Evolutionary conservation across 1,140 invertebrate species (phyloP).

Genomic region (Anthonomus grandis): DNA sequence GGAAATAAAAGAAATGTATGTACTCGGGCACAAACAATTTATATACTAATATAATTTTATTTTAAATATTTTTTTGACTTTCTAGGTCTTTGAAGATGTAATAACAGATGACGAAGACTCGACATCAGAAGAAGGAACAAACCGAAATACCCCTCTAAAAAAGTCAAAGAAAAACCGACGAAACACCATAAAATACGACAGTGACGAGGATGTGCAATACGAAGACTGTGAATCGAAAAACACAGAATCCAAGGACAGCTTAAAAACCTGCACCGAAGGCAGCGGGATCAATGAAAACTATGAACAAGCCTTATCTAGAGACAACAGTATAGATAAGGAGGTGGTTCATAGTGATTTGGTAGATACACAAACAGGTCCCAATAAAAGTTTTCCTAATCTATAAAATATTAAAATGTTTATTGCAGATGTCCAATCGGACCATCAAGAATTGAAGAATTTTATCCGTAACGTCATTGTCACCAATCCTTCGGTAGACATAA

Average conservation of each 20-base stretch:
- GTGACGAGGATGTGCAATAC: conserved; percentile 42
- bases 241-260: background rate
- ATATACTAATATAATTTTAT: background rate
- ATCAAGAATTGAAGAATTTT: conserved; percentile 38
- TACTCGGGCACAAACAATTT: too few relatives aligned
- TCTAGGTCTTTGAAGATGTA: conserved; percentile 57
- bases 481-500: conserved; percentile 62
- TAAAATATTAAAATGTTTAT: too few relatives aligned
- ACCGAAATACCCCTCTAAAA: conserved; percentile 42
- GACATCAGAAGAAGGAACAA: conserved; percentile 53
- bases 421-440: conserved; percentile 7
- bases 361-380: conserved; percentile 37
- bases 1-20: too few relatives aligned
- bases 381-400: too few relatives aligned
- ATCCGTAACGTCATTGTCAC: conserved; percentile 62
- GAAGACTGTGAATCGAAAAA: background rate
- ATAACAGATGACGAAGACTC: conserved; percentile 53
- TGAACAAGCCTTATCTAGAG: conserved; percentile 9
- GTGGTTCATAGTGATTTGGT: background rate
- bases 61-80: background rate
- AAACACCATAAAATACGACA: conserved; percentile 50
- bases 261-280: background rate
- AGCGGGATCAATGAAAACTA: conserved; percentile 1
- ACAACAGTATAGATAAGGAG: conserved; percentile 8
- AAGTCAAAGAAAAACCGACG: conserved; percentile 48